These are phyloP conservation scores for Cassiopea xamachana DNA, from an alignment of 30 jellyfish, hydroid and myxozoan species.

Conservation along the genomic window DNA sequence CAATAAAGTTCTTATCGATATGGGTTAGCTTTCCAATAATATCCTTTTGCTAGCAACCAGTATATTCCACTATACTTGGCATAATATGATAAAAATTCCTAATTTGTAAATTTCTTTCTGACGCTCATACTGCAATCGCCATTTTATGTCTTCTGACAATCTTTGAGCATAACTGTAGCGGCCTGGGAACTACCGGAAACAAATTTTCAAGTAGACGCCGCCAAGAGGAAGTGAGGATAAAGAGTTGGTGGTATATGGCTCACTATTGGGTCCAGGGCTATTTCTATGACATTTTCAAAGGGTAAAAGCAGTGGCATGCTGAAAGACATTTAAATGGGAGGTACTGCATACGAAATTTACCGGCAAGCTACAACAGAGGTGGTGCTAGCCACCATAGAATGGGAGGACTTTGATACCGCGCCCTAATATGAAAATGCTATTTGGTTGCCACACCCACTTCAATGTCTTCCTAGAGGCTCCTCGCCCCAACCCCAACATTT, in stretches of 20 bases:
- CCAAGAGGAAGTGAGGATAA: not conserved
- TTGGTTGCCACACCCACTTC: too few relatives aligned
- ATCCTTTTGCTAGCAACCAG: not conserved
- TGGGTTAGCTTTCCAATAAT: not conserved
- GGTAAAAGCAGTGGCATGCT: too few relatives aligned
- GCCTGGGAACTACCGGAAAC: conserved; percentile 19
- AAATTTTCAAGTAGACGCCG: not conserved
- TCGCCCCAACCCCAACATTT: too few relatives aligned
- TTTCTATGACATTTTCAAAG: too few relatives aligned
- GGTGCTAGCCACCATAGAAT: too few relatives aligned
- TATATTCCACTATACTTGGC: not conserved
- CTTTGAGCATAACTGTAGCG: not conserved
- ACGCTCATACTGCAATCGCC: not conserved
- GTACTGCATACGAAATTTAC: too few relatives aligned
- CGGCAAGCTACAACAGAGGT: too few relatives aligned
- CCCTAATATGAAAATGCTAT: too few relatives aligned
- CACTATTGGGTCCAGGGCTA: not conserved
- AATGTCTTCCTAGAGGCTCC: too few relatives aligned
- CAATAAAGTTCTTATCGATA: not conserved
- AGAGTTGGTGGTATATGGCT: not conserved
- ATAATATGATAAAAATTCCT: not conserved
- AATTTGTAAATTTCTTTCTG: too few relatives aligned
- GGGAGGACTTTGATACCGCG: too few relatives aligned
- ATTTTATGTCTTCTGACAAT: not conserved
- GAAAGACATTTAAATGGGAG: too few relatives aligned